A percentile compares a stretch with the other conserved stretches of the same genome.
Evolutionary conservation across 1,140 invertebrate genomes (phyloP).

Genomic region (Drosophila albomicans): DNA sequence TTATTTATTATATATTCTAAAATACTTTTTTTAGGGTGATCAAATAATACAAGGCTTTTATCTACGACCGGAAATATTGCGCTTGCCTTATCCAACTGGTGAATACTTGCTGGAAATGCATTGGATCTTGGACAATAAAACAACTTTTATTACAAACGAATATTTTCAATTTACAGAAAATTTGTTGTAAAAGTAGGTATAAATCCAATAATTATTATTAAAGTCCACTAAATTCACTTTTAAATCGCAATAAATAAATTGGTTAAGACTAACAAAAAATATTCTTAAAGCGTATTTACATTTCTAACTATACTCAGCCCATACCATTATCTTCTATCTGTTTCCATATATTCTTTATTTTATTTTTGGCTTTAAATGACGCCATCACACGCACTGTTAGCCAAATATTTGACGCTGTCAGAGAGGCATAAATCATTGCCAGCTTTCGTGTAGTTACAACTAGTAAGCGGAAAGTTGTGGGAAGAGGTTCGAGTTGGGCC

Average conservation of each 20-base stretch:
- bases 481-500: neutral
- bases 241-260: neutral
- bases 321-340: constrained; percentile 5
- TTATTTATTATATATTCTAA: too few species aligned
- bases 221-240: too few species aligned
- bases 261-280: neutral
- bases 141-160: too few species aligned
- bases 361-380: constrained; percentile 46
- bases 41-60: too few species aligned
- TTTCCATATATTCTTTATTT: constrained; percentile 2
- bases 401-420: constrained; percentile 59
- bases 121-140: too few species aligned
- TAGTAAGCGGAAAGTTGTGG: neutral
- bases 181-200: too few species aligned
- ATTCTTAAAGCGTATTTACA: constrained; percentile 5
- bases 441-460: constrained; percentile 31
- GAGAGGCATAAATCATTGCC: constrained; percentile 66
- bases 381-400: constrained; percentile 59
- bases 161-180: too few species aligned
- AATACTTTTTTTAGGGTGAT: too few species aligned
- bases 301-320: neutral
- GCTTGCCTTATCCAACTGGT: too few species aligned
- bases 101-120: too few species aligned
- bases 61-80: too few species aligned
- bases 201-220: too few species aligned